Evolutionary conservation across 1,140 invertebrate species (phyloP).

Genomic region (Neuroterus valhalla): DNA sequence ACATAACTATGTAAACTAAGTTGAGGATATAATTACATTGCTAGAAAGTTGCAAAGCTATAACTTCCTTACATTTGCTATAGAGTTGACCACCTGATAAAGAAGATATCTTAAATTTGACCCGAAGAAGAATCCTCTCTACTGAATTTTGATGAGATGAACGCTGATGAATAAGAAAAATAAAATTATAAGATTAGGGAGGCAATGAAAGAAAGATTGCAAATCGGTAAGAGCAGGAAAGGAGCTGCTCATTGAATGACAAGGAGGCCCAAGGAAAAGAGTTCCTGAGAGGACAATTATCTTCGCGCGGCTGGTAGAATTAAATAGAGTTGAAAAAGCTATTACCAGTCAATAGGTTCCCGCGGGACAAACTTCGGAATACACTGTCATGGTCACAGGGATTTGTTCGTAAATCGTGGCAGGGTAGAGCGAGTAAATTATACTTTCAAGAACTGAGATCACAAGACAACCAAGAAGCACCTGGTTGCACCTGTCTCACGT

Average conservation of each 20-base stretch:
- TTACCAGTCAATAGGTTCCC: conserved; percentile 31
- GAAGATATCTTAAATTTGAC: too few species aligned
- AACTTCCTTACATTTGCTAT: too few species aligned
- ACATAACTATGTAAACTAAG: too few species aligned
- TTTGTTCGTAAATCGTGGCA: not conserved
- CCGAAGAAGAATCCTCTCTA: too few species aligned
- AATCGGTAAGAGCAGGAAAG: not conserved
- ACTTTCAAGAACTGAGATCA: conserved; percentile 27
- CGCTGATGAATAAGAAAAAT: too few species aligned
- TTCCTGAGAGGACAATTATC: conserved; percentile 37
- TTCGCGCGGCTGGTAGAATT: conserved; percentile 37
- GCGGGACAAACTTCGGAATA: not conserved
- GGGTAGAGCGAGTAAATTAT: not conserved
- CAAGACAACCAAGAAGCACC: conserved; percentile 48
- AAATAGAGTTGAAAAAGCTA: conserved; percentile 44
- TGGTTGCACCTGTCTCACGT: conserved; percentile 66
- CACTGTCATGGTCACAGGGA: not conserved
- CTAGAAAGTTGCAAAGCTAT: too few species aligned
- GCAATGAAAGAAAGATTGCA: too few species aligned
- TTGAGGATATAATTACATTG: too few species aligned
- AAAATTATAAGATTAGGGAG: too few species aligned
- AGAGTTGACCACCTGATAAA: too few species aligned
- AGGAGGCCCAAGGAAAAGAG: not conserved
- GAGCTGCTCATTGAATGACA: not conserved
- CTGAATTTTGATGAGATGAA: too few species aligned